These are phyloP conservation scores for Scartelaos histophorus DNA, from an alignment of 2,113 vertebrate species.

Conservation along the genomic window DNA sequence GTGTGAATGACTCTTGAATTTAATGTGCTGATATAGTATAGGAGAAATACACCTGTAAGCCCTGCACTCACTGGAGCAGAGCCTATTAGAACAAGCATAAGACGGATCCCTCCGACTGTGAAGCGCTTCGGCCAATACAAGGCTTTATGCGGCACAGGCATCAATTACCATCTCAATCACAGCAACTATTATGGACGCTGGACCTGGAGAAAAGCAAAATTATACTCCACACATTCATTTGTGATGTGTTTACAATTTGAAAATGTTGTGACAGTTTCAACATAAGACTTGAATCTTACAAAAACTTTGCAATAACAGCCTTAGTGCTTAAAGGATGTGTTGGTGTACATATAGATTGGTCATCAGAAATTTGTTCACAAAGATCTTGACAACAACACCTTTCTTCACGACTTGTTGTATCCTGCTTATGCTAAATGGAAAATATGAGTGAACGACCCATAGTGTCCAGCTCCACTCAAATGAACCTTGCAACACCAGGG, in stretches of 20 bases:
- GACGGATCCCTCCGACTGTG: slow-evolving; percentile 56
- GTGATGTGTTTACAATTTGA: background rate
- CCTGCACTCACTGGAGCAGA: slow-evolving; percentile 61
- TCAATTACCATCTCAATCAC: slow-evolving; percentile 67
- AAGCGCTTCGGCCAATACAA: slow-evolving; percentile 24
- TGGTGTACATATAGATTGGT: background rate
- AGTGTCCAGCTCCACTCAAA: too few species aligned
- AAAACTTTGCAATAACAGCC: background rate
- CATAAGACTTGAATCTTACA: background rate
- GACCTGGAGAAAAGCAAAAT: slow-evolving; percentile 13
- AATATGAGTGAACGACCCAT: too few species aligned
- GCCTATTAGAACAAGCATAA: slow-evolving; percentile 66
- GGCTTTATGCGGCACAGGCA: slow-evolving; percentile 36
- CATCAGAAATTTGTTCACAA: background rate
- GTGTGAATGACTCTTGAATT: slow-evolving; percentile 48
- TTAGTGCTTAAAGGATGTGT: background rate
- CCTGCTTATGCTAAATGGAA: too few species aligned
- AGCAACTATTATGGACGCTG: slow-evolving; percentile 33
- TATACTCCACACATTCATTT: background rate
- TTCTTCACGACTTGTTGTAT: too few species aligned
- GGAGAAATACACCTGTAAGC: slow-evolving; percentile 61
- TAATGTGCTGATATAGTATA: slow-evolving; percentile 27
- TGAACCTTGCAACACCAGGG: too few species aligned
- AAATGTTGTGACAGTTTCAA: background rate
- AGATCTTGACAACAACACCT: background rate